Evolutionary conservation across 1,140 invertebrate genomes (phyloP).

Genomic region (Spodoptera litura): DNA sequence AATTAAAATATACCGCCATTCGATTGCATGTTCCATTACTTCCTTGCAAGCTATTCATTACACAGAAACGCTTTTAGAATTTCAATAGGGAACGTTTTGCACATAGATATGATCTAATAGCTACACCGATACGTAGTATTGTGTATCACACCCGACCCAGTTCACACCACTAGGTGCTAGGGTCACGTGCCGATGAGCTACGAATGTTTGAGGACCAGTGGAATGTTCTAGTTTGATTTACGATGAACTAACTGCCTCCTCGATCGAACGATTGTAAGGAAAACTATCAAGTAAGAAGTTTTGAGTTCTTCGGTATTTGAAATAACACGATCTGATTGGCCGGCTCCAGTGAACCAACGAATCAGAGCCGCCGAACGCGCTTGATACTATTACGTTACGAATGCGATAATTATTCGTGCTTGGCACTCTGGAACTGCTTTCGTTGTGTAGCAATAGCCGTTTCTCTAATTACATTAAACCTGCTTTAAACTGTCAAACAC

Average conservation of each 20-base stretch:
- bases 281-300: no score
- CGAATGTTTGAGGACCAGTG: background rate
- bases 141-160: constrained; percentile 47
- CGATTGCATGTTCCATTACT: constrained; percentile 19
- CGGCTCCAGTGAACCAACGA: no score
- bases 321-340: no score
- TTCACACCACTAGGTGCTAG: constrained; percentile 46
- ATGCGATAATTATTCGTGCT: no score
- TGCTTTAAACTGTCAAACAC: no score
- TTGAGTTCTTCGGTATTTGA: no score
- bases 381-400: no score
- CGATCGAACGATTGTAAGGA: no score
- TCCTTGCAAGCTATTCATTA: constrained; percentile 2
- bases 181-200: constrained; percentile 19
- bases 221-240: background rate
- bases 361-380: no score
- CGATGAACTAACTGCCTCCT: background rate
- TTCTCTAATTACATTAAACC: no score
- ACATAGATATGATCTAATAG: constrained; percentile 24
- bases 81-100: constrained; percentile 34
- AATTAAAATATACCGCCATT: background rate
- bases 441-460: no score
- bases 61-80: constrained; percentile 30
- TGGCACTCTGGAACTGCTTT: no score
- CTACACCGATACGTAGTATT: constrained; percentile 31